phyloP scores from a whole-genome alignment of 2,113 vertebrate species.

The Lophius piscatorius region DNA sequence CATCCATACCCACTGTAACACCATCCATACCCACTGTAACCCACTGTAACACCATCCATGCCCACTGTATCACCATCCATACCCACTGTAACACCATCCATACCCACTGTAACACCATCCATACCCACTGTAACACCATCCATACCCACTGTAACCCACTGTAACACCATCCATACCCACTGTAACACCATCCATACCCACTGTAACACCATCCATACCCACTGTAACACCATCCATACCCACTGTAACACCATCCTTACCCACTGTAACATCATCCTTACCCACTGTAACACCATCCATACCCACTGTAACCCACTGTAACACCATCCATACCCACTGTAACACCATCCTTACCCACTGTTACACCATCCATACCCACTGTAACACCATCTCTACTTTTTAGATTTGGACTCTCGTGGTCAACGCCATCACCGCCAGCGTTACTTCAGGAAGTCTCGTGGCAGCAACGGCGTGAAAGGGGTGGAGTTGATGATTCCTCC shows the following conservation, averaged over 20 bases:
- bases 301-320: too few relatives aligned
- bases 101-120: neutral
- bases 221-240: neutral
- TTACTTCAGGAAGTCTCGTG: constrained; percentile 86
- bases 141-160: neutral
- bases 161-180: neutral
- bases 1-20: neutral
- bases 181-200: neutral
- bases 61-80: neutral
- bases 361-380: neutral
- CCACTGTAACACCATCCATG: too few relatives aligned
- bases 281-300: neutral
- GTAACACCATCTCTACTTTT: neutral
- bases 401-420: constrained; percentile 83
- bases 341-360: too few relatives aligned
- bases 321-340: neutral
- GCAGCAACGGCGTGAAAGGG: constrained; percentile 72
- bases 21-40: neutral
- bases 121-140: neutral
- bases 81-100: neutral
- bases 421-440: constrained; percentile 72
- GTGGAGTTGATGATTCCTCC: constrained; percentile 84
- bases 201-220: neutral
- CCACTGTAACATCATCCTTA: too few relatives aligned
- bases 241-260: too few relatives aligned